Evolutionary conservation across 2,888 invertebrate genomes (phyloP).

Genomic region (Drosophila pullipes): DNA sequence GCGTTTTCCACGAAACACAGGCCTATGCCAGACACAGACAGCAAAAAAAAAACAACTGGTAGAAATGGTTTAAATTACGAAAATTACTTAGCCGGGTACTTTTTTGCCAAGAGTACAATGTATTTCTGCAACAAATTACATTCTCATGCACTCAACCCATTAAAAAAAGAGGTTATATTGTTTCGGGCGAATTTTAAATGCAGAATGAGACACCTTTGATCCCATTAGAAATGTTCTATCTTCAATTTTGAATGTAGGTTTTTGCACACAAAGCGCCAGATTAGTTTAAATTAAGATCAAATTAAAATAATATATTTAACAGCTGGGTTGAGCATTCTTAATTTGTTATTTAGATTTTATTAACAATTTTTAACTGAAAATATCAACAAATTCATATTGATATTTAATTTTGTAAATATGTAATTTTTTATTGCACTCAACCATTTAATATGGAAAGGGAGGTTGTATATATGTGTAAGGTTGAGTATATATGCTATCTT

Average conservation of each 20-base stretch:
- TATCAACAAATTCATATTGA: not conserved
- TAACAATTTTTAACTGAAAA: not conserved
- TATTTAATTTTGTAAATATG: not conserved
- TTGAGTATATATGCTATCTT: conserved; percentile 31
- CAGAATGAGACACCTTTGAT: not conserved
- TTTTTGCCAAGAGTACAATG: not conserved
- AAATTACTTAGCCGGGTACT: not conserved
- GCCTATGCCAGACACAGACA: not conserved
- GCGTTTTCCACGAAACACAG: not conserved
- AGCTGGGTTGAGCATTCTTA: too few relatives aligned
- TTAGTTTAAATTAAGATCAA: not conserved
- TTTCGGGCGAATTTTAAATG: not conserved
- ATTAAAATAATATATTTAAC: not conserved
- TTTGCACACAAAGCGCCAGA: not conserved
- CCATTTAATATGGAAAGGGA: not conserved
- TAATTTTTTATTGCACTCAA: not conserved
- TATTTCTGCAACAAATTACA: too few relatives aligned
- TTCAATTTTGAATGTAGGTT: not conserved
- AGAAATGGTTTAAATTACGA: not conserved
- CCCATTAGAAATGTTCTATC: not conserved
- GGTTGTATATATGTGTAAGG: not conserved
- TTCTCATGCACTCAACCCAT: not conserved
- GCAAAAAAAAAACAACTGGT: not conserved
- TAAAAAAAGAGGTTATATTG: not conserved
- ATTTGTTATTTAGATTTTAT: not conserved